Evolutionary conservation across 2,113 vertebrate species (phyloP), one percentile per base, ranked within the genome.

Genomic region (Dunckerocampus dactyliophorus): DNA sequence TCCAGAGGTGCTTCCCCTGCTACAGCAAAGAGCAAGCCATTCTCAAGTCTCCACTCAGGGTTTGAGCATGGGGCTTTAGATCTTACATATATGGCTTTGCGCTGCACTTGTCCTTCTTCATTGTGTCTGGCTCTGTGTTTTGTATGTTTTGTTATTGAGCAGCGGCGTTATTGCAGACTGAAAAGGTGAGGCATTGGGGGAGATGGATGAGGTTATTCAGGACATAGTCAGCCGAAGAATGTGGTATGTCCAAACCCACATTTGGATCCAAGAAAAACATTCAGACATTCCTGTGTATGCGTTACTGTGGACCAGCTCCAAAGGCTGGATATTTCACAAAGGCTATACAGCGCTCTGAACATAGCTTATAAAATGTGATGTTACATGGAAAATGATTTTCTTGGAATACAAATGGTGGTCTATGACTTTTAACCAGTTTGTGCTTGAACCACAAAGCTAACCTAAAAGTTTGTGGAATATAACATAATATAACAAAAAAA

Each of bases 241-340:
- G 79, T 66, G 74, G 76, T 60, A 52, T 82, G 69, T 72, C 31
- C 71, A 79, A 84, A 76, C 55, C 65, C 70, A 70, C 65, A 78
- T 83, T 85, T 83, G 75, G 79, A 81, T 74, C 65, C 73, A 79
- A 75, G 65, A 83, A 85, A 77, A 79, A 74, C 71, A 80, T 80
- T 71, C 45, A 71, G 79, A 79, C 84, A 80, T 88, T 84, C 80
- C 68, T 81, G 76, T 59, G 74, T 57, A 45, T 20, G 52, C 43
- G 16, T 43, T 17, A 1, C 54, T 45, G 60, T 74, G 42, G 43
- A 61, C 45, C 51, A 67, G 75, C 75, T 69, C 60, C 71, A 47
- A 63, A 42, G 46, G 48, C 52, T 51, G 64, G 19, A 31, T 63
- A 49, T 19, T 50, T 57, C 10, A 48, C 61, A 16, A 17, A 39